These are phyloP conservation scores for Coptotermes formosanus DNA, from an alignment of 1,140 invertebrate species.

Conservation along the genomic window DNA sequence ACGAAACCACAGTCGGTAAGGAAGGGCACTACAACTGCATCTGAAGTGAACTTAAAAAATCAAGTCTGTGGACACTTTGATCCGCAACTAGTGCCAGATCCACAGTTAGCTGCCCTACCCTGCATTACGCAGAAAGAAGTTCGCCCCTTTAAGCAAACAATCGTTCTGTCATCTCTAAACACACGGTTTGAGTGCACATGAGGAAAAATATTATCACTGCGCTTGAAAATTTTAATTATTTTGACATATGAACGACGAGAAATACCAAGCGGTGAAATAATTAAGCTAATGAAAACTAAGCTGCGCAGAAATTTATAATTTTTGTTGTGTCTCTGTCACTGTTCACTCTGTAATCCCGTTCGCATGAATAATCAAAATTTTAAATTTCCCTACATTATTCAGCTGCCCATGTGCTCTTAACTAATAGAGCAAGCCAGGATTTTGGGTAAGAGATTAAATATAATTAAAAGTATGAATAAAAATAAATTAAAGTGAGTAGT, in stretches of 20 bases:
- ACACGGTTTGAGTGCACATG: background rate
- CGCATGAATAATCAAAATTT: background rate
- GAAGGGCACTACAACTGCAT: too few species aligned
- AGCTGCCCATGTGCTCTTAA: background rate
- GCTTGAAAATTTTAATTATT: background rate
- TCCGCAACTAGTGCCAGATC: too few species aligned
- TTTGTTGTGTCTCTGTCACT: background rate
- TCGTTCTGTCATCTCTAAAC: background rate
- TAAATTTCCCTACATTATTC: background rate
- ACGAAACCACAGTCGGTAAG: too few species aligned
- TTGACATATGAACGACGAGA: background rate
- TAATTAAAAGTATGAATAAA: background rate
- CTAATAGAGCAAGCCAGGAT: background rate
- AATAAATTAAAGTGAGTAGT: background rate
- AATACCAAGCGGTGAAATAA: background rate
- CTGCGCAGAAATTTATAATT: background rate
- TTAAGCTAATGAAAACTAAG: background rate
- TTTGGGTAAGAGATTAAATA: background rate
- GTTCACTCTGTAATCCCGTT: background rate
- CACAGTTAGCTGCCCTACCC: too few species aligned
- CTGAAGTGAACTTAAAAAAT: too few species aligned
- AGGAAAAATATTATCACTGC: background rate
- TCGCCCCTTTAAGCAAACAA: too few species aligned
- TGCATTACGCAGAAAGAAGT: too few species aligned
- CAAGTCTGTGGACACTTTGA: too few species aligned